A percentile compares a stretch with the other conserved stretches of the same genome.
These are phyloP conservation scores for Psephotus haematonotus DNA, from an alignment of 2,113 vertebrate genomes.

Conservation along the genomic window DNA sequence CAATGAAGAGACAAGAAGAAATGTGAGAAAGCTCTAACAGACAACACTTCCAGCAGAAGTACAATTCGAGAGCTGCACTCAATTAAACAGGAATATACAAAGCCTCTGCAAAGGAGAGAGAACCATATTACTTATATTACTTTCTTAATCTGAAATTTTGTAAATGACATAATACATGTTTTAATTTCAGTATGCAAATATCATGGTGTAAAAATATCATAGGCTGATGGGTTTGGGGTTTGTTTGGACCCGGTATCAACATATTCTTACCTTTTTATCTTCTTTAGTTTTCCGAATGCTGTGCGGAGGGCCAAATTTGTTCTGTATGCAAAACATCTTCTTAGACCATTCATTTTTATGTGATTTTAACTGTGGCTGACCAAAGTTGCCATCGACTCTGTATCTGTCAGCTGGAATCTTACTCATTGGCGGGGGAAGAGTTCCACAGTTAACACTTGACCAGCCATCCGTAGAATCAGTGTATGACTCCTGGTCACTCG, in stretches of 20 bases:
- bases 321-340: conserved; percentile 86
- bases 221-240: neutral
- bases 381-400: conserved; percentile 83
- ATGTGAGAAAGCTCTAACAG: conserved; percentile 34
- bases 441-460: conserved; percentile 96
- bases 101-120: neutral
- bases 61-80: conserved; percentile 14
- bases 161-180: neutral
- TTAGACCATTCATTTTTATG: conserved; percentile 91
- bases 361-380: conserved; percentile 72
- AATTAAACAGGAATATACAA: conserved; percentile 20
- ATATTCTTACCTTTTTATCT: conserved; percentile 86
- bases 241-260: neutral
- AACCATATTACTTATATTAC: neutral
- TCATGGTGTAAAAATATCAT: neutral
- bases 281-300: conserved; percentile 82
- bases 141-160: neutral
- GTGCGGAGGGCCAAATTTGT: conserved; percentile 78
- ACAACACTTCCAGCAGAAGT: conserved; percentile 18
- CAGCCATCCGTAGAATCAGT: conserved; percentile 96
- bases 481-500: conserved; percentile 96
- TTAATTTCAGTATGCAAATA: neutral
- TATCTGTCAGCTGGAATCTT: conserved; percentile 98
- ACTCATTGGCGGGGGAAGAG: conserved; percentile 95
- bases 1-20: conserved; percentile 51